Evolutionary conservation across 2,797 vertebrate genomes (phyloP).

Genomic region (Cynopterus sphinx): DNA sequence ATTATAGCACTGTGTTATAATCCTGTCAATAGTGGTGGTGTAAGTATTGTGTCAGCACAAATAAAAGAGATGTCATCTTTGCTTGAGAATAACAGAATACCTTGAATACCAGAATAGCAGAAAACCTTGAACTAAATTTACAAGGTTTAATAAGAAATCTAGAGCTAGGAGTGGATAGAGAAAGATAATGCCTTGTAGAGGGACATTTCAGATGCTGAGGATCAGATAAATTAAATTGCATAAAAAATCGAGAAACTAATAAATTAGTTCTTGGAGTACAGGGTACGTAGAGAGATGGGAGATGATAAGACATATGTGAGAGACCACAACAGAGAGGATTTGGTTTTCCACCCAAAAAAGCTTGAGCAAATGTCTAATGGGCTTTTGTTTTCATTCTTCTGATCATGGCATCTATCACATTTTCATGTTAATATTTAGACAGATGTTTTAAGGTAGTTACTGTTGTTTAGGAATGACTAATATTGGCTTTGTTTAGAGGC

Average conservation of each 20-base stretch:
- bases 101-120: background rate
- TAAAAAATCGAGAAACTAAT: background rate
- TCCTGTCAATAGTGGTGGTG: background rate
- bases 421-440: background rate
- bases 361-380: background rate
- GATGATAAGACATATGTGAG: background rate
- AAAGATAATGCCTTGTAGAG: background rate
- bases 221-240: background rate
- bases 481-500: background rate
- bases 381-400: background rate
- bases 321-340: background rate
- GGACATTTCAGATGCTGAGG: background rate
- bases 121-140: background rate
- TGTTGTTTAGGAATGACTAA: background rate
- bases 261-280: background rate
- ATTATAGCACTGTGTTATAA: constrained; percentile 14
- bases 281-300: background rate
- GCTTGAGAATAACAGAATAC: background rate
- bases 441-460: background rate
- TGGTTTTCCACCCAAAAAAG: background rate
- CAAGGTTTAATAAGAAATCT: background rate
- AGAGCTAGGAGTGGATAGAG: background rate
- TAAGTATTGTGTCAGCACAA: background rate
- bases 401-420: background rate
- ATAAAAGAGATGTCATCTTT: background rate